These are phyloP conservation scores for Trachelus stipa DNA, from an alignment of 2,888 invertebrate genomes.

Conservation along the genomic window DNA sequence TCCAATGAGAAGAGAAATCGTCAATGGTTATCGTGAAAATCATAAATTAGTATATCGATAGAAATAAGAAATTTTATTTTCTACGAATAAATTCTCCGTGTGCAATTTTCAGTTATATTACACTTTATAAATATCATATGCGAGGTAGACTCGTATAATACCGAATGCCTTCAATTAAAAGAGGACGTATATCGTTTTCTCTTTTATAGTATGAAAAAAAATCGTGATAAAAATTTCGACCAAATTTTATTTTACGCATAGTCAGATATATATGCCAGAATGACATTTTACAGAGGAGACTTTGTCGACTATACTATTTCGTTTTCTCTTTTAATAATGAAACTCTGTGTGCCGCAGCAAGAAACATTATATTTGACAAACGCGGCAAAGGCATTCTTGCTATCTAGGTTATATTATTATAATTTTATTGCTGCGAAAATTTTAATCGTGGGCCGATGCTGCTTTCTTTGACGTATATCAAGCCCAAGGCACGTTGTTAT, in stretches of 20 bases:
- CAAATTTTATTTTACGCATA: neutral
- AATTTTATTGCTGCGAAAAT: neutral
- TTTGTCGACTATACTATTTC: neutral
- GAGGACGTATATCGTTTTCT: neutral
- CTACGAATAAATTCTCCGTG: neutral
- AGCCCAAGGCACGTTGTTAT: neutral
- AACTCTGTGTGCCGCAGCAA: no score
- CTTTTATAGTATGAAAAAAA: neutral
- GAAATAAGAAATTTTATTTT: neutral
- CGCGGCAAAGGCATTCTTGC: neutral
- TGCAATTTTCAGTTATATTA: neutral
- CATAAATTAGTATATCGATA: neutral
- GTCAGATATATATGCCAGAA: no score
- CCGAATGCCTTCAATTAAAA: neutral
- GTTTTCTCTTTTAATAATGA: neutral
- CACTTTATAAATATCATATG: neutral
- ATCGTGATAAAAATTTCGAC: neutral
- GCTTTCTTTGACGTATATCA: neutral
- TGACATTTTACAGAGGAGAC: neutral
- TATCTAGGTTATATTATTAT: neutral
- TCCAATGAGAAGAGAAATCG: neutral
- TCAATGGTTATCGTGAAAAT: neutral
- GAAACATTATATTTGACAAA: neutral
- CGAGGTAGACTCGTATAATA: neutral
- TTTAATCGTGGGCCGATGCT: no score